These are phyloP conservation scores for Sander lucioperca DNA, from an alignment of 2,113 vertebrate species.

Conservation along the genomic window DNA sequence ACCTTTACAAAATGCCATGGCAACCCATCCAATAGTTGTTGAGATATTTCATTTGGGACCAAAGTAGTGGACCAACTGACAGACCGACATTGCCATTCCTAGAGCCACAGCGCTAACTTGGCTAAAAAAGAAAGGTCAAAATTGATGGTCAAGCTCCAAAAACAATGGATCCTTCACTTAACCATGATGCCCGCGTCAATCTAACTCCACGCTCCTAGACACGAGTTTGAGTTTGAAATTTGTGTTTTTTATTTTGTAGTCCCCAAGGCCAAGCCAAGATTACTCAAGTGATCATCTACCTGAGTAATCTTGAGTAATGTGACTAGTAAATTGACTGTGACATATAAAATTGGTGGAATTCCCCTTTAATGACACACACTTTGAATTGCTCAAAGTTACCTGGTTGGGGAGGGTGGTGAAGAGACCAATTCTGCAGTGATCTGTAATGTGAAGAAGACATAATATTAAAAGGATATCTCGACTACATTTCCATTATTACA, in stretches of 20 bases:
- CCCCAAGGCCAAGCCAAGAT: neutral
- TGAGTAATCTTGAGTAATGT: neutral
- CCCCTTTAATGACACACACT: neutral
- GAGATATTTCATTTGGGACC: neutral
- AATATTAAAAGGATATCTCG: neutral
- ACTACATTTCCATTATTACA: neutral
- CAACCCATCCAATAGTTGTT: neutral
- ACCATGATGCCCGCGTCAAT: neutral
- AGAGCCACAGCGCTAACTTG: neutral
- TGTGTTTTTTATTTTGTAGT: too few species aligned
- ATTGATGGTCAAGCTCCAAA: neutral
- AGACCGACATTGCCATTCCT: neutral
- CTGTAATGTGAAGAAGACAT: slow-evolving; percentile 59
- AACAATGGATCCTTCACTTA: neutral
- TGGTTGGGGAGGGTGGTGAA: slow-evolving; percentile 80
- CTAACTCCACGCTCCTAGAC: neutral
- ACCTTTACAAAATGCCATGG: neutral
- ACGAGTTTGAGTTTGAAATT: neutral
- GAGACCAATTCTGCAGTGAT: slow-evolving; percentile 74
- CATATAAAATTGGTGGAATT: neutral
- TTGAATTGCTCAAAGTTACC: slow-evolving; percentile 64
- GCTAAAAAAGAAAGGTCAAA: neutral
- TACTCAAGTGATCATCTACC: too few species aligned
- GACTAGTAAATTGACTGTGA: neutral
- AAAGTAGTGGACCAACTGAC: neutral